These are phyloP conservation scores for Mimumesa dahlbomi DNA, from an alignment of 2,888 invertebrate species.

Conservation along the genomic window DNA sequence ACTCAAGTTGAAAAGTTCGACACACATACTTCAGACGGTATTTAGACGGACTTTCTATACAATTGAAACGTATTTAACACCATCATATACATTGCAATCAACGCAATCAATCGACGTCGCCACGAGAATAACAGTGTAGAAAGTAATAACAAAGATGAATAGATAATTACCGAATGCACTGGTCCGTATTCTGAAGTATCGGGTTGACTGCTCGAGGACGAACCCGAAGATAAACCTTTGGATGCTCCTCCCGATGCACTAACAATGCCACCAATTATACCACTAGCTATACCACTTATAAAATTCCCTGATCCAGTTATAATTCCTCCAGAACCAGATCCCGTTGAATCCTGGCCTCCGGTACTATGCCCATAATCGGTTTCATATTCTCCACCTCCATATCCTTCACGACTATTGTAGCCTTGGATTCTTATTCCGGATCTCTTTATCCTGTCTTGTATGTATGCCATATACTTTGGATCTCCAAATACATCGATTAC, in stretches of 20 bases:
- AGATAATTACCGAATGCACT: constrained; percentile 46
- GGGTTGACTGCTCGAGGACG: constrained; percentile 19
- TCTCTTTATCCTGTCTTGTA: constrained; percentile 72
- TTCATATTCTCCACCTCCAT: constrained; percentile 47
- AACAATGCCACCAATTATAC: constrained; percentile 73
- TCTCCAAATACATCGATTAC: constrained; percentile 64
- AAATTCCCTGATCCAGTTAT: constrained; percentile 64
- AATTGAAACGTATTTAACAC: too few relatives aligned
- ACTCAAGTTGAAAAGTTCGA: too few relatives aligned
- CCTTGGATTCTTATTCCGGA: constrained; percentile 43
- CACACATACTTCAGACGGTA: too few relatives aligned
- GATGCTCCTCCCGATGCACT: constrained; percentile 72
- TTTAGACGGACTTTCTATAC: too few relatives aligned
- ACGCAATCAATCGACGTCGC: not conserved
- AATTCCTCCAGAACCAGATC: constrained; percentile 48
- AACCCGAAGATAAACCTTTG: constrained; percentile 57
- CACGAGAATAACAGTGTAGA: not conserved
- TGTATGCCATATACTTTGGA: constrained; percentile 63
- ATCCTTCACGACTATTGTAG: too few relatives aligned
- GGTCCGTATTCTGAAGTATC: constrained; percentile 41
- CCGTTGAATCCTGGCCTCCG: not conserved
- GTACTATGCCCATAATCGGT: too few relatives aligned
- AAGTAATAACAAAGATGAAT: not conserved
- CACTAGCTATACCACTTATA: constrained; percentile 74
- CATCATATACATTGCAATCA: not conserved